These are phyloP conservation scores for Ganaspis sp. DNA, from an alignment of 1,140 invertebrate species.

Conservation along the genomic window DNA sequence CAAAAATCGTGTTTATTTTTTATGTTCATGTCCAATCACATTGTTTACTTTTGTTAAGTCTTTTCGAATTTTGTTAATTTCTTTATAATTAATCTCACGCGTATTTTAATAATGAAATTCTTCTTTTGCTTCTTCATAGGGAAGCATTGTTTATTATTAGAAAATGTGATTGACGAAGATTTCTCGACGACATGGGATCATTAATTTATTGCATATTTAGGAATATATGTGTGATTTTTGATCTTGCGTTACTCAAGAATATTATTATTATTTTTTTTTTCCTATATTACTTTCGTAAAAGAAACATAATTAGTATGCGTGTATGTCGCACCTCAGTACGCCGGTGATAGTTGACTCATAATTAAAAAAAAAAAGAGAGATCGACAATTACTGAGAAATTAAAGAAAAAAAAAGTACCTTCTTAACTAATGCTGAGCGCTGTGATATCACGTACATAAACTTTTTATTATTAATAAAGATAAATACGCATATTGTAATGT, in stretches of 20 bases:
- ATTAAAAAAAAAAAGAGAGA: slow-evolving; percentile 52
- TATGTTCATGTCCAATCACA: neutral
- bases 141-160: too few relatives aligned
- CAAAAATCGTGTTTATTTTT: slow-evolving; percentile 6
- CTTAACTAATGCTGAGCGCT: slow-evolving; percentile 69
- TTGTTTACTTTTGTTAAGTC: neutral
- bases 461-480: slow-evolving; percentile 71
- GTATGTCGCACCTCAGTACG: slow-evolving; percentile 60
- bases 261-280: slow-evolving; percentile 42
- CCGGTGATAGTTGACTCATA: slow-evolving; percentile 52
- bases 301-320: slow-evolving; percentile 51
- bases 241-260: slow-evolving; percentile 36
- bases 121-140: too few relatives aligned
- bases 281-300: slow-evolving; percentile 46
- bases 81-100: neutral
- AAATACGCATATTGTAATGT: slow-evolving; percentile 70
- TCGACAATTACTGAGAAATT: slow-evolving; percentile 56
- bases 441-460: slow-evolving; percentile 75
- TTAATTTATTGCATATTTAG: slow-evolving; percentile 3
- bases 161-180: neutral
- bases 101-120: neutral
- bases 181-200: neutral
- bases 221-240: slow-evolving; percentile 8
- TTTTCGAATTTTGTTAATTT: neutral
- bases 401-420: slow-evolving; percentile 62